Conservation (phyloP, 92 coral and sea anemone genomes). For the Zoanthus solanderi region DNA sequence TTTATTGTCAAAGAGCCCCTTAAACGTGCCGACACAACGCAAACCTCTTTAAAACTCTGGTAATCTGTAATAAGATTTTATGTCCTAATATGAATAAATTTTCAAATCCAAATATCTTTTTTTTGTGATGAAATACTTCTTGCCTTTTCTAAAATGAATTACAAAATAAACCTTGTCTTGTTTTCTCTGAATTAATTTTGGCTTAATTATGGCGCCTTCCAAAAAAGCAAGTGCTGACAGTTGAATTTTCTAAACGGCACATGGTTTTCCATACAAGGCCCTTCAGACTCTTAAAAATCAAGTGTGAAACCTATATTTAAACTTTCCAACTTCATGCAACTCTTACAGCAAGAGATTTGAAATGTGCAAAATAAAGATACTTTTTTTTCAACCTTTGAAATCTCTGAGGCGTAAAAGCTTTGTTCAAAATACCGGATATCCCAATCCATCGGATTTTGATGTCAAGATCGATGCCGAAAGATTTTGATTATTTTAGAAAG, state of each 20-base stretch:
- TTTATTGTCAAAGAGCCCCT: slow-evolving; percentile 22
- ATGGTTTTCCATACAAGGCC: slow-evolving; percentile 13
- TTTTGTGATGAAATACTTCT: neutral
- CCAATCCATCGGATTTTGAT: slow-evolving; percentile 33
- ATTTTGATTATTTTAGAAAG: slow-evolving; percentile 6
- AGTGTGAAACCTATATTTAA: slow-evolving; percentile 26
- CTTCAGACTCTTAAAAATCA: slow-evolving; percentile 11
- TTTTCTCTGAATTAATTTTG: slow-evolving; percentile 14
- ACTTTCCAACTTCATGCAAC: neutral
- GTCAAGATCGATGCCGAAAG: slow-evolving; percentile 39
- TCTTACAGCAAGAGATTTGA: neutral
- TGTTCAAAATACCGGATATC: slow-evolving; percentile 36
- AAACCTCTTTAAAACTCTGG: neutral
- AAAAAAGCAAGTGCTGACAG: slow-evolving; percentile 22
- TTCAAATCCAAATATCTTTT: neutral
- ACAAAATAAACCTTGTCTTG: slow-evolving; percentile 6
- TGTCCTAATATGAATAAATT: neutral
- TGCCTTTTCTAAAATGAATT: neutral
- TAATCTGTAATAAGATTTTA: neutral
- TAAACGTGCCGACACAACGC: neutral
- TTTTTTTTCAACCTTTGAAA: slow-evolving; percentile 27
- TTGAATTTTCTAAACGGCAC: slow-evolving; percentile 21
- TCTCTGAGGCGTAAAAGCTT: slow-evolving; percentile 32
- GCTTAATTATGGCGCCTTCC: slow-evolving; percentile 2
- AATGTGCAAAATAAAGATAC: neutral